Percentiles rank a stretch among this genome's conserved stretches.
Conservation (phyloP, 2,888 invertebrate genomes). For the Parnassius smintheus region DNA sequence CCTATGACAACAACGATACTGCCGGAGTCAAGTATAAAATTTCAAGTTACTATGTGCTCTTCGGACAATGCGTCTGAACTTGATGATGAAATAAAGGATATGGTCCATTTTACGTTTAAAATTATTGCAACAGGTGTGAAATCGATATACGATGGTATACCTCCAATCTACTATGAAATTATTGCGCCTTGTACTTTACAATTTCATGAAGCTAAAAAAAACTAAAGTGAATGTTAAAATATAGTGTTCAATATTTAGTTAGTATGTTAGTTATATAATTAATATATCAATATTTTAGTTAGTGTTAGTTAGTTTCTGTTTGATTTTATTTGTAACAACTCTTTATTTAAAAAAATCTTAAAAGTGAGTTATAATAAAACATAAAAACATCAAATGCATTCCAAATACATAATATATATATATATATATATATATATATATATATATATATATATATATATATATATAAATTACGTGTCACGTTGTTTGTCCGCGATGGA, state of each 20-base stretch:
- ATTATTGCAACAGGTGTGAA: constrained; percentile 49
- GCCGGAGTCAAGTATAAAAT: constrained; percentile 38
- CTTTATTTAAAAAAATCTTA: too few relatives aligned
- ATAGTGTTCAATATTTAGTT: too few relatives aligned
- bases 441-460: too few relatives aligned
- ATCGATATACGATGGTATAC: constrained; percentile 49
- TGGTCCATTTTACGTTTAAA: constrained; percentile 62
- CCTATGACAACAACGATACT: constrained; percentile 52
- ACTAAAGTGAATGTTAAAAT: too few relatives aligned
- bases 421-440: too few relatives aligned
- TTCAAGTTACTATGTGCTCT: constrained; percentile 52
- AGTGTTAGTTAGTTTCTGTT: too few relatives aligned
- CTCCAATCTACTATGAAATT: constrained; percentile 63
- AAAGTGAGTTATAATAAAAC: too few relatives aligned
- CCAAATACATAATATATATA: neutral
- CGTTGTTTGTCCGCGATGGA: too few relatives aligned
- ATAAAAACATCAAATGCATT: neutral
- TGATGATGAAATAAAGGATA: constrained; percentile 39
- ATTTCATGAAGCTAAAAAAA: constrained; percentile 40
- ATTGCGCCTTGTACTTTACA: constrained; percentile 54
- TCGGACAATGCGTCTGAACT: constrained; percentile 32
- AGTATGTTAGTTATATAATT: too few relatives aligned
- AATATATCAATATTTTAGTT: too few relatives aligned
- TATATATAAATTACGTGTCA: too few relatives aligned
- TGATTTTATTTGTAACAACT: too few relatives aligned